These are phyloP conservation scores for Steinernema scapterisci DNA, from an alignment of 2,888 invertebrate genomes.

Conservation along the genomic window DNA sequence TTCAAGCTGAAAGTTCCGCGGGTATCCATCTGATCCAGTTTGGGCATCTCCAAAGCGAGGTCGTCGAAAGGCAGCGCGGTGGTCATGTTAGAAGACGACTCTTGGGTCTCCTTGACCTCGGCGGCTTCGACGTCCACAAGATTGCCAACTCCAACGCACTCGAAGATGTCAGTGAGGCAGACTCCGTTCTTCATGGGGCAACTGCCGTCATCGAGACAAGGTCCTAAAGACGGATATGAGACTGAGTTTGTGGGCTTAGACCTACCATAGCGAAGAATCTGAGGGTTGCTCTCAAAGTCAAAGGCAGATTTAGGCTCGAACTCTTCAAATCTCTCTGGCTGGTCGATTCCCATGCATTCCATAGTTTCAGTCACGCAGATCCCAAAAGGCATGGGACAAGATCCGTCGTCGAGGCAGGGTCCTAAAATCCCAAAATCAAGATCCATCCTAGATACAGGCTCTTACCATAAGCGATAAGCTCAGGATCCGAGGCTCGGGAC, in stretches of 20 bases:
- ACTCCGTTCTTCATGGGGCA: constrained; percentile 14
- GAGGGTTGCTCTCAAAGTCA: not conserved
- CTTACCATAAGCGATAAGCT: constrained; percentile 10
- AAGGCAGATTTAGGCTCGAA: not conserved
- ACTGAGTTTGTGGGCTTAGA: not conserved
- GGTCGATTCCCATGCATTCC: constrained; percentile 17
- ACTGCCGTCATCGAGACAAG: constrained; percentile 9
- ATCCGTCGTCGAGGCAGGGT: constrained; percentile 17
- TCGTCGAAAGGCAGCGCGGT: not conserved
- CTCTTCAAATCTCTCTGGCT: not conserved
- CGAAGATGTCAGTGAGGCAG: not conserved
- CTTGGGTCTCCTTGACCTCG: not conserved
- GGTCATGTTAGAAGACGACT: not conserved
- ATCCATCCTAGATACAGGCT: not conserved
- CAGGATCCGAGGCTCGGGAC: not conserved
- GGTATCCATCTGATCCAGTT: constrained; percentile 1
- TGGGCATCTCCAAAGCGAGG: not conserved
- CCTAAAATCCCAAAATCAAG: not conserved
- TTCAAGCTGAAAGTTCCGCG: constrained; percentile 6
- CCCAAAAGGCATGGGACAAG: constrained; percentile 10
- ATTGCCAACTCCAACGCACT: not conserved
- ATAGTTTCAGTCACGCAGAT: constrained; percentile 10
- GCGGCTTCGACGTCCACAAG: not conserved
- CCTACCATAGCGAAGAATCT: not conserved
- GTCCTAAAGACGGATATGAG: not conserved